Base-by-base conservation (phyloP, 2,113 vertebrate species). In the Haemorhous mexicanus region DNA sequence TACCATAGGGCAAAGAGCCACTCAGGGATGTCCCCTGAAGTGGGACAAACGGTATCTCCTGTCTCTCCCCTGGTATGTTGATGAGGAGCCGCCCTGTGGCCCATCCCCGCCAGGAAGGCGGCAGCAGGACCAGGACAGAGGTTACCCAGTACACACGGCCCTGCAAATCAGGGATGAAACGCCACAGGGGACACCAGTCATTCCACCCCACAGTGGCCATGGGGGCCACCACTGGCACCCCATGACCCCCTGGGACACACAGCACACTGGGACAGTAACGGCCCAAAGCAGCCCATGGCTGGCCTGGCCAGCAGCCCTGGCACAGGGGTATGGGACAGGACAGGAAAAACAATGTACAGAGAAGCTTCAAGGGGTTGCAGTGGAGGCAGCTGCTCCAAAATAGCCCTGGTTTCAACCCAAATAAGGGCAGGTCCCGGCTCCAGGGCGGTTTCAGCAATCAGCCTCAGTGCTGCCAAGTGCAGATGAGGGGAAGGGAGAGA, bases 371-470 rank as follows among this genome's bases (percentile, higher is more conserved):
- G 24, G 33, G 56, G 55, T 63, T 91, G 73, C 2, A 7, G 87
- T 67, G 73, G 72, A 94, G 44, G 84, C 81, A 68, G 67, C 16
- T 1, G 73, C 62, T 83, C 74, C 67, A 93, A 96, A 95, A 95
- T 90, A 95, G 68, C 72, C 91, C 70, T 47, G 43, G 28, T 95
- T 94, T 94, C 59, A 77, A 95, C 93, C 93, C 94, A 93, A 96
- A 94, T 95, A 94, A 96, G 96, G 95, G 72, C 82, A 89, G 82
- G 78, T 79, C 91, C 46, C 19, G 0, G 78, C 84, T 95, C 74
- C 1, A 0, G 72, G 63, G 50, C 1, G 0, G n/a, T 95, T 93
- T 95, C 46, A 96, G 95, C 75, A 94, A 90, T 80, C 24, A 0
- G 35, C 56, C 80, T 75, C 23, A 26, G 37, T 33, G n/a, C 16